phyloP scores from a whole-genome alignment of 2,797 vertebrate genomes.

The Sebastes reedi region DNA sequence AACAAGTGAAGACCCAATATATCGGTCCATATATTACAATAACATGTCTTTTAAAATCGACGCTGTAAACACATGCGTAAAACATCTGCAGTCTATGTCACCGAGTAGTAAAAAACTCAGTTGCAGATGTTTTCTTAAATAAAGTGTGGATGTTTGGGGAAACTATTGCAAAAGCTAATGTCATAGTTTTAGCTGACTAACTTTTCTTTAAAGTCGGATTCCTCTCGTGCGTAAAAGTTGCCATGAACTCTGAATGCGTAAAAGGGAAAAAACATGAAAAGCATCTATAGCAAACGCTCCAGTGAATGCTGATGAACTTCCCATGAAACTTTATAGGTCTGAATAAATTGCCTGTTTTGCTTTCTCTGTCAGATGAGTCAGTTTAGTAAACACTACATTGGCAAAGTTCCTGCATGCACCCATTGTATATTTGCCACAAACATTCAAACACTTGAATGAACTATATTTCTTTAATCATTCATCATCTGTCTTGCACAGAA shows the following conservation, averaged over 20 bases:
- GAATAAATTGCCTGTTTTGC: conserved; percentile 11
- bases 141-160: neutral
- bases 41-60: neutral
- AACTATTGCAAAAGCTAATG: neutral
- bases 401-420: neutral
- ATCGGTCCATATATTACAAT: neutral
- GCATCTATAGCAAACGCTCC: neutral
- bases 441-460: neutral
- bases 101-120: neutral
- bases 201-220: neutral
- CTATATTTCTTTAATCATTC: neutral
- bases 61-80: conserved; percentile 11
- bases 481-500: neutral
- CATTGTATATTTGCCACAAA: neutral
- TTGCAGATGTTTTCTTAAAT: conserved; percentile 8
- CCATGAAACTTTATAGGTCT: conserved; percentile 29
- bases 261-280: conserved; percentile 23
- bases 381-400: conserved; percentile 4
- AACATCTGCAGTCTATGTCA: conserved; percentile 28
- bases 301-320: conserved; percentile 13
- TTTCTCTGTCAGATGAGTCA: conserved; percentile 3
- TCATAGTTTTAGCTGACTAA: neutral
- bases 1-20: neutral
- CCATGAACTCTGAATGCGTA: conserved; percentile 11
- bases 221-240: conserved; percentile 14